phyloP scores from a whole-genome alignment of 2,113 vertebrate species.

The Perca flavescens region DNA sequence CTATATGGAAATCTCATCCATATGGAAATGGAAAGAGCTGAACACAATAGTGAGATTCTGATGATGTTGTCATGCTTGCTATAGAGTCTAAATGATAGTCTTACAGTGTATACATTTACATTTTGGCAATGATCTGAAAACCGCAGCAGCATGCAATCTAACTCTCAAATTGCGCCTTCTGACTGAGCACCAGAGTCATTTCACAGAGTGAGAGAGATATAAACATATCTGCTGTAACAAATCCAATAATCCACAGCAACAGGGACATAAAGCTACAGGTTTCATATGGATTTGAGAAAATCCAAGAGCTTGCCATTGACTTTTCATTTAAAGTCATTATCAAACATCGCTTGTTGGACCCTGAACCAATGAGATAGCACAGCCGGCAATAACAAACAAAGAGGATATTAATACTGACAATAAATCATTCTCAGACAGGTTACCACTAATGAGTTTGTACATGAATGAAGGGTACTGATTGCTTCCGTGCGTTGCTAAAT shows the following conservation, averaged over 20 bases:
- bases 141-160: constrained; percentile 50
- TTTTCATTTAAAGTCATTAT: constrained; percentile 73
- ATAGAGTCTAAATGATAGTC: constrained; percentile 34
- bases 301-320: constrained; percentile 57
- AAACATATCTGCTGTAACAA: constrained; percentile 61
- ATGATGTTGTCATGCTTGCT: constrained; percentile 45
- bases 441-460: constrained; percentile 72
- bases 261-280: constrained; percentile 62
- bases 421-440: constrained; percentile 75
- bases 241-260: constrained; percentile 67
- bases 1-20: background rate
- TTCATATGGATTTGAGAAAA: constrained; percentile 63
- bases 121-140: constrained; percentile 56
- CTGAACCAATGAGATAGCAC: constrained; percentile 64
- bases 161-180: constrained; percentile 39
- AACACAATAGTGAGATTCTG: constrained; percentile 47
- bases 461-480: constrained; percentile 63
- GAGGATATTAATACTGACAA: constrained; percentile 73
- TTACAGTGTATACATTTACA: constrained; percentile 56
- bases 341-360: constrained; percentile 59
- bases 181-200: constrained; percentile 39
- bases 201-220: constrained; percentile 48
- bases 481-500: constrained; percentile 54
- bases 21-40: constrained; percentile 44
- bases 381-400: constrained; percentile 65